A percentile compares a stretch with the other conserved stretches of the same genome.
Evolutionary conservation across 2,797 vertebrate genomes (phyloP).

Genomic region (Natrix natrix): DNA sequence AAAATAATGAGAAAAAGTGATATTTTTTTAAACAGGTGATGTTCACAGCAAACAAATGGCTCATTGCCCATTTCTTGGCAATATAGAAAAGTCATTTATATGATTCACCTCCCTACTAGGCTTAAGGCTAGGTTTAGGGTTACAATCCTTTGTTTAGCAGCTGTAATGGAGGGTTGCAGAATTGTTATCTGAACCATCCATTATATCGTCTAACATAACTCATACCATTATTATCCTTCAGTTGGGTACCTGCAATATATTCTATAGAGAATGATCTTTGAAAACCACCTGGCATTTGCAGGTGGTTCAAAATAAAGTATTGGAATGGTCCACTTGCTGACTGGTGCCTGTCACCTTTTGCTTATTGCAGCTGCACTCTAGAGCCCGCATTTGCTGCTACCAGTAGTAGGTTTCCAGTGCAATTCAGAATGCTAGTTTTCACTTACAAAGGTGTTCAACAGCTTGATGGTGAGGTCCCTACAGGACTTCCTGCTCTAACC

Average conservation of each 20-base stretch:
- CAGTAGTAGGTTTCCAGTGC: background rate
- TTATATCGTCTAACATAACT: background rate
- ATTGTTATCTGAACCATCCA: background rate
- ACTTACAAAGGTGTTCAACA: background rate
- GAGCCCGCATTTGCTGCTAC: background rate
- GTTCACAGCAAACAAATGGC: background rate
- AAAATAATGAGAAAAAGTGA: background rate
- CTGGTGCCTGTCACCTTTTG: background rate
- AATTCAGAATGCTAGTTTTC: background rate
- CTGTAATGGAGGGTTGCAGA: background rate
- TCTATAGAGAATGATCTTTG: background rate
- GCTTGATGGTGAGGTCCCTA: background rate
- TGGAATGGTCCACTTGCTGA: background rate
- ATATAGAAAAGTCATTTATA: background rate
- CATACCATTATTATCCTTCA: background rate
- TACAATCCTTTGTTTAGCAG: background rate
- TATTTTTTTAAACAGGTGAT: background rate
- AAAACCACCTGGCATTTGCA: background rate
- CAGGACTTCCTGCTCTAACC: background rate
- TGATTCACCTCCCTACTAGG: background rate
- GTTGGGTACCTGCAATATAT: background rate
- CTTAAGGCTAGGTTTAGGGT: background rate
- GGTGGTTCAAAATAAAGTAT: background rate
- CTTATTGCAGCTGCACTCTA: background rate
- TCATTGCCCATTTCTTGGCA: constrained; percentile 23